Conservation (phyloP, 2,888 invertebrate genomes). For the Chrysolina americana region DNA sequence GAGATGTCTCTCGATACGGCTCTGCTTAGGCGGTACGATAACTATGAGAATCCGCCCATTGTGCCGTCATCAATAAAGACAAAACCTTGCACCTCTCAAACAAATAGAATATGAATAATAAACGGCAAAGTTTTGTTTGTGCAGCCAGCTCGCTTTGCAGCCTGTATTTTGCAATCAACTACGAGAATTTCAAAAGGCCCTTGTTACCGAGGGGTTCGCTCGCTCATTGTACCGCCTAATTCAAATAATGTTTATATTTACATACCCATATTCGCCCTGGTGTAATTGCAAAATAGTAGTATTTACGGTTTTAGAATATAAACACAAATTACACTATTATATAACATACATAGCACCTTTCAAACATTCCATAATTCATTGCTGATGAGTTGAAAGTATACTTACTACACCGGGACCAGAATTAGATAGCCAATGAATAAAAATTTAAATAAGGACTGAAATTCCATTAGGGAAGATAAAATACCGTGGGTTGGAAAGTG, state of each 20-base stretch:
- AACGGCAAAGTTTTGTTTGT: conserved; percentile 5
- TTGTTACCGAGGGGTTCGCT: background rate
- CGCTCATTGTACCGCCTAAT: background rate
- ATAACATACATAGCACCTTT: no score
- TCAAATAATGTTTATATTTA: background rate
- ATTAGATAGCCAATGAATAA: no score
- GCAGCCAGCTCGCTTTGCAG: background rate
- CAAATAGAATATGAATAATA: conserved; percentile 4
- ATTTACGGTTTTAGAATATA: background rate
- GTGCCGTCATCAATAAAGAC: background rate
- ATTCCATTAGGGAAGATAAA: no score
- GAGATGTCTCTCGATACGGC: no score
- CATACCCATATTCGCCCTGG: background rate
- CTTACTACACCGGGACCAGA: no score
- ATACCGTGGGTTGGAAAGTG: no score
- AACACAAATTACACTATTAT: no score
- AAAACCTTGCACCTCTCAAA: background rate
- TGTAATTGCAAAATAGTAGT: background rate
- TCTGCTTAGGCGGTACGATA: no score
- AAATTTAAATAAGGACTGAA: no score
- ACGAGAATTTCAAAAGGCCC: background rate
- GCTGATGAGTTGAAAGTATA: no score
- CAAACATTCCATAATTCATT: no score
- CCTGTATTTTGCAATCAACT: background rate
- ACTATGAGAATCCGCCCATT: background rate